Conservation (phyloP, 2,797 vertebrate species). For the Philypnodon macrostomus region DNA sequence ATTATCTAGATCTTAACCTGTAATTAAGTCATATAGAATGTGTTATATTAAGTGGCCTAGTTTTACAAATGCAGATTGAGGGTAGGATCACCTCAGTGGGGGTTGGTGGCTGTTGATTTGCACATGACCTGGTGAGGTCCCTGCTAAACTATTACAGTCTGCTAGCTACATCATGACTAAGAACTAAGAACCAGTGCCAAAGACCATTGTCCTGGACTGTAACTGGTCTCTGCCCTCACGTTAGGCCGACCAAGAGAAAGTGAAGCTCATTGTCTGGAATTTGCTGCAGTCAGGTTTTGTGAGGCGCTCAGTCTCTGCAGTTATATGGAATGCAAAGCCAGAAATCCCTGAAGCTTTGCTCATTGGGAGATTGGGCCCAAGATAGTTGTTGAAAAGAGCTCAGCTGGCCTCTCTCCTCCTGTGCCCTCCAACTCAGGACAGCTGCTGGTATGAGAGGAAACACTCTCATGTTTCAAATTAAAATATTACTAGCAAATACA, state of each 20-base stretch:
- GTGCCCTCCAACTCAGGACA: slow-evolving; percentile 33
- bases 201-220: slow-evolving; percentile 18
- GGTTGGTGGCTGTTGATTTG: slow-evolving; percentile 14
- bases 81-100: slow-evolving; percentile 3
- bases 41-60: too few species aligned
- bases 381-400: slow-evolving; percentile 64
- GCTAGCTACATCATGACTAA: too few species aligned
- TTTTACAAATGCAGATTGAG: too few species aligned
- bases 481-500: slow-evolving; percentile 8
- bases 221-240: slow-evolving; percentile 44
- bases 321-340: slow-evolving; percentile 80
- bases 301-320: slow-evolving; percentile 68
- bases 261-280: slow-evolving; percentile 75
- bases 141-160: not conserved
- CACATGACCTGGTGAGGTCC: not conserved
- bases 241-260: slow-evolving; percentile 54
- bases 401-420: slow-evolving; percentile 43
- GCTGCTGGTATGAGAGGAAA: slow-evolving; percentile 23
- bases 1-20: too few species aligned
- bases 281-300: slow-evolving; percentile 80
- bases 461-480: slow-evolving; percentile 21
- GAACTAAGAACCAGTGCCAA: not conserved
- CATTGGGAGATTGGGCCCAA: slow-evolving; percentile 64
- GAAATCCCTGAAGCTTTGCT: slow-evolving; percentile 79
- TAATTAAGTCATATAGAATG: too few species aligned